Conservation (phyloP, 2,113 vertebrate species). For the Castor canadensis region DNA sequence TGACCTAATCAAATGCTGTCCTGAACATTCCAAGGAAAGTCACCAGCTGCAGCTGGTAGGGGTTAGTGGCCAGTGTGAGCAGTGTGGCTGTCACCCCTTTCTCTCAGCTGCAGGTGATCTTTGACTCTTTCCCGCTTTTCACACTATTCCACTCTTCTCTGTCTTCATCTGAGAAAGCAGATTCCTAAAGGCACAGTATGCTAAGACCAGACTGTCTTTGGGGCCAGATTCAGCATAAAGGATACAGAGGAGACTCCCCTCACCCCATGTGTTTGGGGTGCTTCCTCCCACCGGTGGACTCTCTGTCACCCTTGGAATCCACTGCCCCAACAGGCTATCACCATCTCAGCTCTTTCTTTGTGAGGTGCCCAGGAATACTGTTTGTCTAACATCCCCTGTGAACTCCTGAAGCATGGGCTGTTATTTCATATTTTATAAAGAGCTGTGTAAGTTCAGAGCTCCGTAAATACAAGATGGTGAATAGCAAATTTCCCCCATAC, state of each 20-base stretch:
- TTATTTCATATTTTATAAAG: slow-evolving; percentile 67
- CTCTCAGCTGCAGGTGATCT: not conserved
- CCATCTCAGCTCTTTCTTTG: not conserved
- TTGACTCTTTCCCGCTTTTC: not conserved
- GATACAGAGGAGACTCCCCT: too few relatives aligned
- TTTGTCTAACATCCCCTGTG: slow-evolving; percentile 46
- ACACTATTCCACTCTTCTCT: not conserved
- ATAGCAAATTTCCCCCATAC: slow-evolving; percentile 69
- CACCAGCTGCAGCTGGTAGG: not conserved
- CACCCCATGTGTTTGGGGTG: fast-evolving
- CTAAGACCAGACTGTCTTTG: not conserved
- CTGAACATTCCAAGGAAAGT: not conserved
- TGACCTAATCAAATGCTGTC: slow-evolving; percentile 51
- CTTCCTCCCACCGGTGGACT: too few relatives aligned
- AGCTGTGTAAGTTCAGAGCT: slow-evolving; percentile 57
- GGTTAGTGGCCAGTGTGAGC: not conserved
- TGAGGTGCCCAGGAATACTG: not conserved
- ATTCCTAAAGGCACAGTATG: not conserved
- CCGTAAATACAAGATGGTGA: slow-evolving; percentile 74
- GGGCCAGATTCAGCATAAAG: not conserved
- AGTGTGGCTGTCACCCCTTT: not conserved
- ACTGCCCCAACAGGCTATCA: not conserved
- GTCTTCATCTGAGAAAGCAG: not conserved
- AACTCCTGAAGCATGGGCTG: not conserved
- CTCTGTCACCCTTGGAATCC: not conserved